Base-by-base conservation (phyloP, 1,140 invertebrate genomes). In the Gonioctena quinquepunctata region DNA sequence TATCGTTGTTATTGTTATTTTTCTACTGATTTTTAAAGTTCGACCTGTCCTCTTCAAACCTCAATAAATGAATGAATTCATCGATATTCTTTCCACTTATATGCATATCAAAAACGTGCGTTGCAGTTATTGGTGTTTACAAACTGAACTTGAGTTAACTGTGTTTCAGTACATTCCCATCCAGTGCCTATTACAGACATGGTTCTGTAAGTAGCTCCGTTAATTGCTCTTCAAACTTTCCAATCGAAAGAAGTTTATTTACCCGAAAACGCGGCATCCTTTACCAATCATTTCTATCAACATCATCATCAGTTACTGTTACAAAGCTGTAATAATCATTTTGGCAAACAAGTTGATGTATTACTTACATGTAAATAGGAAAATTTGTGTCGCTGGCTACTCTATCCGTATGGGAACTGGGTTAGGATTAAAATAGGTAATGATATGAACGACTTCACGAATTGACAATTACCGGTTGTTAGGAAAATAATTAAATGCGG, bases 341-440 rank as follows among this genome's bases (percentile, higher is more conserved):
- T 42, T 42, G 33, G 5, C 33, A 42, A 42, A 42, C 33, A 42
- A 42, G 16, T 42, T 42, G 33, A 42, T 42, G 33, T 42, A 42
- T 11, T 42, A 2, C 16, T 11, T 42, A 42, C 33, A 42, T 13
- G 16, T n/a, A 42, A 42, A 42, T 4, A 42, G 13, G 16, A 42
- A 57, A 19, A 13, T 23, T 21, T 6, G 54, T 57, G 54, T 23
- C 54, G 19, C 13, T 25, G 54, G 22, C 54, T 57, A 57, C 21
- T 25, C 19, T n/a, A 13, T 16, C 19, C 22, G 25, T 28, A 25
- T 61, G 59, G 59, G 59, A 61, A 61, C 59, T 42, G 25, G 59
- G 59, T 61, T 61, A 61, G 8, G n/a, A 23, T 26, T 61, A 54
- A 18, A 21, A 54, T 54, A n/a, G n/a, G n/a, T n/a, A 42, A 42